These are phyloP conservation scores for Mercenaria mercenaria DNA, from an alignment of 1,140 invertebrate species.

Conservation along the genomic window DNA sequence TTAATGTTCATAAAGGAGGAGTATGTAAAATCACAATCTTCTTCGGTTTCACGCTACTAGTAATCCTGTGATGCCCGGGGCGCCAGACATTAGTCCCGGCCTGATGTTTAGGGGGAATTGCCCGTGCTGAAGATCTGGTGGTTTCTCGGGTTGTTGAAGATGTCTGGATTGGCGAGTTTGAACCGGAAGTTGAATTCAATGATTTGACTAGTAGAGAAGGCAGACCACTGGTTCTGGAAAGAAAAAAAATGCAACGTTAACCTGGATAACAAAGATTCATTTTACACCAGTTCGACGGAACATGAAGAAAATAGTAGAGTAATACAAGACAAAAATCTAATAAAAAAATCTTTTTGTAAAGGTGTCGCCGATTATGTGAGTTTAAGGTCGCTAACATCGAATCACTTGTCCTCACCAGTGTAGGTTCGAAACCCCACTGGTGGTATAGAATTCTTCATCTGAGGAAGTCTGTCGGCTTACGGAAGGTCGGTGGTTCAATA, in stretches of 20 bases:
- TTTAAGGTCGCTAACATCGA: no score
- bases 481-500: no score
- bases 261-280: not conserved
- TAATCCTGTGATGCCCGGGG: not conserved
- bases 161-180: not conserved
- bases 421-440: no score
- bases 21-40: constrained; percentile 41
- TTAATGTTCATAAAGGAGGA: not conserved
- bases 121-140: not conserved
- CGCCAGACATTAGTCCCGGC: not conserved
- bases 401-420: no score
- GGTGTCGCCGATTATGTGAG: no score
- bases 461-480: no score
- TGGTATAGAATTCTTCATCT: no score
- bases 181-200: not conserved
- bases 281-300: not conserved
- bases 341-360: no score
- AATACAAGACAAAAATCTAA: no score
- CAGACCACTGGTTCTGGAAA: not conserved
- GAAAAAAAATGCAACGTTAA: not conserved
- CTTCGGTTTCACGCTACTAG: constrained; percentile 3
- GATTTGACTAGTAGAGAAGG: constrained; percentile 38
- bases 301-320: not conserved
- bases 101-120: not conserved
- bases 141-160: not conserved